Percentiles rank a stretch among this genome's conserved stretches.
Evolutionary conservation across 2,888 invertebrate species (phyloP).

Genomic region (Macropis europaea): DNA sequence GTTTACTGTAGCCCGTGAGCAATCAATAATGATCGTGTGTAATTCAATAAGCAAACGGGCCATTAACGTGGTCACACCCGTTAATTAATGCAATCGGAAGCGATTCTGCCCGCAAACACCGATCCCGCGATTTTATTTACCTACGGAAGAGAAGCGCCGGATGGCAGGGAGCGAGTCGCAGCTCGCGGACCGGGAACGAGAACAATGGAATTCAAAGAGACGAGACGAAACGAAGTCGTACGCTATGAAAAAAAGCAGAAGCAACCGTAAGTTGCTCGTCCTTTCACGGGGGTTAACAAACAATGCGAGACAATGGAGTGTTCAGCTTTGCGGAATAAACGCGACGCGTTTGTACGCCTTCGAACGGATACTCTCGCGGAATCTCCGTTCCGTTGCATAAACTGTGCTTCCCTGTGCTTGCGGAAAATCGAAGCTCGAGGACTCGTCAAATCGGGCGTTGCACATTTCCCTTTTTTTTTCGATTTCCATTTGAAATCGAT

Average conservation of each 20-base stretch:
- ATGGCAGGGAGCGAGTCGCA: no score
- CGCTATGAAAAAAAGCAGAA: neutral
- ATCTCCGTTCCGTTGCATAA: neutral
- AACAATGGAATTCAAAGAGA: neutral
- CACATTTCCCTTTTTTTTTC: neutral
- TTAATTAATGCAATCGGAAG: conserved; percentile 26
- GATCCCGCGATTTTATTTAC: conserved; percentile 10
- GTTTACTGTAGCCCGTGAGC: neutral
- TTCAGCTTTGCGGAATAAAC: conserved; percentile 31
- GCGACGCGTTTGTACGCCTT: neutral
- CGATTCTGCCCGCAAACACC: conserved; percentile 1
- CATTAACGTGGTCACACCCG: conserved; percentile 8
- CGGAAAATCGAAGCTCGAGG: neutral
- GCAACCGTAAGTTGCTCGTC: neutral
- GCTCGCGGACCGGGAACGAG: neutral
- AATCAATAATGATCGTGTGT: conserved; percentile 26
- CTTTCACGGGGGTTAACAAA: conserved; percentile 19
- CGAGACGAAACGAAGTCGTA: conserved; percentile 10
- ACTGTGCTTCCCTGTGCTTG: neutral
- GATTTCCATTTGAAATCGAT: neutral
- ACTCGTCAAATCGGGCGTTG: neutral
- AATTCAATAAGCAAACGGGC: conserved; percentile 20
- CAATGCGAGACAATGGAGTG: conserved; percentile 32
- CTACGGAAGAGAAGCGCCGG: neutral
- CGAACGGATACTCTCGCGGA: neutral